A percentile compares a stretch with the other conserved stretches of the same genome.
Evolutionary conservation across 92 coral and sea anemone species (phyloP).

Genomic region (Pocillopora grandis): DNA sequence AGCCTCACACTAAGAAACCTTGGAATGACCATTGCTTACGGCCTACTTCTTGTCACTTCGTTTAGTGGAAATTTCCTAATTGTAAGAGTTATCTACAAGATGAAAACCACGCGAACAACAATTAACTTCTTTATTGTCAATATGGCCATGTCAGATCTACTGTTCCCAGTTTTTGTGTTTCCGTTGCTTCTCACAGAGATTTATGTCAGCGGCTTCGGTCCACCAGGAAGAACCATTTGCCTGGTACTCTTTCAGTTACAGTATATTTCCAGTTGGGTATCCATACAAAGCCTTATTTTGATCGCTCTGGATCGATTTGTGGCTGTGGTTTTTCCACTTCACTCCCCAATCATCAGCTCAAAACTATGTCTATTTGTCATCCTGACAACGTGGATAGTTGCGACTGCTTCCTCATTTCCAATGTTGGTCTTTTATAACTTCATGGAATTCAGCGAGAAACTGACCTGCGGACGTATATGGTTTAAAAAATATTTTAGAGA

Average conservation of each 20-base stretch:
- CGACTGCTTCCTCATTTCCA: background rate
- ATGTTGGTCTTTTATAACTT: background rate
- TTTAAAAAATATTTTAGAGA: background rate
- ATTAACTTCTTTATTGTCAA: slow-evolving; percentile 37
- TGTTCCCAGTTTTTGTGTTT: background rate
- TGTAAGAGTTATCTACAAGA: slow-evolving; percentile 1
- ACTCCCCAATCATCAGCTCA: background rate
- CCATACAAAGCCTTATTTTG: background rate
- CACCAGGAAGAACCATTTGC: background rate
- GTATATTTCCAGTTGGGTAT: background rate
- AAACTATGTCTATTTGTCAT: background rate
- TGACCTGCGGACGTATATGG: background rate
- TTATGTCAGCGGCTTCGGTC: background rate
- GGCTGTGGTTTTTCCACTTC: slow-evolving; percentile 11
- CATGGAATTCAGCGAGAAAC: background rate
- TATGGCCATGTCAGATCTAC: slow-evolving; percentile 36
- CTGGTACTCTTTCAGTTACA: background rate
- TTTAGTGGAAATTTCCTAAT: background rate
- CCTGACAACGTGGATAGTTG: background rate
- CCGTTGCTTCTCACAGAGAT: background rate
- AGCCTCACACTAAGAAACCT: background rate
- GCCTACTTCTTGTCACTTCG: background rate
- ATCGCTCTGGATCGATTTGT: slow-evolving; percentile 3
- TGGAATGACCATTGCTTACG: background rate
- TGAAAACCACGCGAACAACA: slow-evolving; percentile 19